Evolutionary conservation across 2,113 vertebrate species (phyloP).

Genomic region (Plotosus lineatus): DNA sequence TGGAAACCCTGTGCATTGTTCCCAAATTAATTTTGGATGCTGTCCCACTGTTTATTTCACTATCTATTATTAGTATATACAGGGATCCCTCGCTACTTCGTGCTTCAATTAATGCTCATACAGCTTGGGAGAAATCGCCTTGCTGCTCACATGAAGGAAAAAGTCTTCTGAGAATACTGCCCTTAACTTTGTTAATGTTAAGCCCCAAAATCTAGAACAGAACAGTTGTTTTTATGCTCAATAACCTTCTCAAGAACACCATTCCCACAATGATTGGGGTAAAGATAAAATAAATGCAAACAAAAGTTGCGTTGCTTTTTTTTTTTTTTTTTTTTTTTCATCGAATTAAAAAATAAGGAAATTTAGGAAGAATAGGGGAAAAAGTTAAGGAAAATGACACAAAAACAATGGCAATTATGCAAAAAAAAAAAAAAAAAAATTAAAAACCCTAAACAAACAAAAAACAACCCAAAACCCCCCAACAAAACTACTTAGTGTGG

Average conservation of each 20-base stretch:
- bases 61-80: constrained; percentile 20
- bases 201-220: background rate
- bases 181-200: background rate
- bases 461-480: too few relatives aligned
- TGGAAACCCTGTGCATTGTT: background rate
- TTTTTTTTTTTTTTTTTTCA: too few relatives aligned
- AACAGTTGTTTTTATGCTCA: background rate
- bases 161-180: background rate
- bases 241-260: background rate
- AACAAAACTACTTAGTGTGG: too few relatives aligned
- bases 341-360: too few relatives aligned
- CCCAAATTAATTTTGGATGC: background rate
- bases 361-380: too few relatives aligned
- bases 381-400: too few relatives aligned
- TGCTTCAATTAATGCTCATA: too few relatives aligned
- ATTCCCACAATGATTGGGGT: constrained; percentile 13
- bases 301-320: constrained; percentile 47
- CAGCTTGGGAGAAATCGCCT: background rate
- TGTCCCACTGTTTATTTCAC: background rate
- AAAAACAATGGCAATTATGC: too few relatives aligned
- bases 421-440: too few relatives aligned
- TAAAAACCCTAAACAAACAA: too few relatives aligned
- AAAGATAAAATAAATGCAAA: constrained; percentile 51
- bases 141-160: background rate
- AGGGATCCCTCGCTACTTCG: too few relatives aligned